Evolutionary conservation across 2,888 invertebrate genomes (phyloP).

Genomic region (Pandemis corylana): DNA sequence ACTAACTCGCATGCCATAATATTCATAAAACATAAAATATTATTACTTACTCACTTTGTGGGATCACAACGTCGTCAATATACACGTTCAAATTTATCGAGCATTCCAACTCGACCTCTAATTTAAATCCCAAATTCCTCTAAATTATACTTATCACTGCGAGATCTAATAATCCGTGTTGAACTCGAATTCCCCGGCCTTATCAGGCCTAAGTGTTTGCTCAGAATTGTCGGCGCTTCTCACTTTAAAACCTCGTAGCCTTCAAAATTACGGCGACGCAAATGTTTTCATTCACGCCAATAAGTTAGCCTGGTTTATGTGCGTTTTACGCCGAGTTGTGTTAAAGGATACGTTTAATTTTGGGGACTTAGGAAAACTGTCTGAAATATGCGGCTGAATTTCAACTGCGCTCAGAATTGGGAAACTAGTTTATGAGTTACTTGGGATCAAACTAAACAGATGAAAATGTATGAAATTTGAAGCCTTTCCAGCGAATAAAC

Average conservation of each 20-base stretch:
- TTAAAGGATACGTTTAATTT: slow-evolving; percentile 22
- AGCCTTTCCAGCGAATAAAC: no score
- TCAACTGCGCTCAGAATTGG: not conserved
- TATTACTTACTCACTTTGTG: not conserved
- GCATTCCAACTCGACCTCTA: not conserved
- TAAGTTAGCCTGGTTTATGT: slow-evolving; percentile 36
- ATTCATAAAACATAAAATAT: no score
- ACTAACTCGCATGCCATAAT: no score
- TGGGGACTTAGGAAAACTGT: not conserved
- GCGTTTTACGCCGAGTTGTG: slow-evolving; percentile 12
- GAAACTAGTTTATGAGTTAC: not conserved
- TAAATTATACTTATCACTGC: slow-evolving; percentile 49
- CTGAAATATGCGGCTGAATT: slow-evolving; percentile 1
- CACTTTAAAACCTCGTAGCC: slow-evolving; percentile 36
- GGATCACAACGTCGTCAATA: not conserved
- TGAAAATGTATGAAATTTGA: no score
- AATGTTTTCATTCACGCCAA: slow-evolving; percentile 40
- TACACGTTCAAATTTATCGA: not conserved
- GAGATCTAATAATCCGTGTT: slow-evolving; percentile 59
- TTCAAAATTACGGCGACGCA: slow-evolving; percentile 36
- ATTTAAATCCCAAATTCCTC: slow-evolving; percentile 15
- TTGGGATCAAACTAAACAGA: not conserved
- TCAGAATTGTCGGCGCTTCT: slow-evolving; percentile 32
- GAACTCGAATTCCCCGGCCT: slow-evolving; percentile 53
- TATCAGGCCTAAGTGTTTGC: slow-evolving; percentile 53